phyloP scores from a whole-genome alignment of 2,888 invertebrate genomes.

The Aspidiotus rigidus region DNA sequence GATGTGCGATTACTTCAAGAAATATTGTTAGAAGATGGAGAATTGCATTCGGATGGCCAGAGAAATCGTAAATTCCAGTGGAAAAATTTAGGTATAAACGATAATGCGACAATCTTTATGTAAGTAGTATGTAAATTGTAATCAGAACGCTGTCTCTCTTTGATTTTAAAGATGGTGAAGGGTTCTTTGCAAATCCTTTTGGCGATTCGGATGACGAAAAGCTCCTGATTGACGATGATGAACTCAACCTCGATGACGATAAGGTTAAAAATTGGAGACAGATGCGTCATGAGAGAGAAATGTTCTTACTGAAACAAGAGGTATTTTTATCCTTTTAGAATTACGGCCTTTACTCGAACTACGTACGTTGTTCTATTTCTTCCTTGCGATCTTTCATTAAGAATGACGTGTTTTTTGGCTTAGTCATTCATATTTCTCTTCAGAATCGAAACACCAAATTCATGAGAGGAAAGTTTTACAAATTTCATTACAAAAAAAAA shows the following conservation, averaged over 20 bases:
- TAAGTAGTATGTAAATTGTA: neutral
- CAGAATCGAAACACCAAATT: no score
- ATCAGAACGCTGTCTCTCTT: neutral
- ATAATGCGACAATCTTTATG: neutral
- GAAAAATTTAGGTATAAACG: conserved; percentile 59
- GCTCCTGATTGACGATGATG: conserved; percentile 57
- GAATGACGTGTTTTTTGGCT: no score
- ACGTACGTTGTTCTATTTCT: no score
- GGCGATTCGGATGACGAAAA: conserved; percentile 44
- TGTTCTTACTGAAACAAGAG: conserved; percentile 49
- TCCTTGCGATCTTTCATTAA: no score
- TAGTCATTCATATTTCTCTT: no score
- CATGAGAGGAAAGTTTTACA: no score
- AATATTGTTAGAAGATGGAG: conserved; percentile 79
- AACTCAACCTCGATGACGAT: conserved; percentile 50
- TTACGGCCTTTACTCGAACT: no score
- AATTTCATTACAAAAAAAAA: no score
- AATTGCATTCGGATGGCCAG: conserved; percentile 64
- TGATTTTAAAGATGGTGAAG: conserved; percentile 40
- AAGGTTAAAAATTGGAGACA: conserved; percentile 58
- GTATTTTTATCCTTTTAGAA: neutral
- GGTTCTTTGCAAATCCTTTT: conserved; percentile 40
- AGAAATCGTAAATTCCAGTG: conserved; percentile 75
- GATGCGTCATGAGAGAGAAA: conserved; percentile 68
- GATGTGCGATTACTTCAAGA: conserved; percentile 78